Percentiles rank a stretch among this genome's conserved stretches.
phyloP scores from a whole-genome alignment of 2,888 invertebrate species.

The Pediacus dermestoides region DNA sequence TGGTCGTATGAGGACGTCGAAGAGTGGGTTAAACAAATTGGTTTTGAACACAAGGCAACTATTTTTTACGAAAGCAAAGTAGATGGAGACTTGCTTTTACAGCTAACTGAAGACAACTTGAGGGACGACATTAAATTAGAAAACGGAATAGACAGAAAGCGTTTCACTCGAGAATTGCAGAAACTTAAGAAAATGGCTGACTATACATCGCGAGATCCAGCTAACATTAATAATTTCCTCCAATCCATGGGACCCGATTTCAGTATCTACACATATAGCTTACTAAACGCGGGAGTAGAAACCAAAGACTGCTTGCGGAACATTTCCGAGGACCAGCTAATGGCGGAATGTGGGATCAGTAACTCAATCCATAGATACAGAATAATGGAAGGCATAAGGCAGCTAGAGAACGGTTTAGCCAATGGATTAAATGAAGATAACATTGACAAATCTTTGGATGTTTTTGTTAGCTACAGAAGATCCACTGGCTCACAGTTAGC shows the following conservation, averaged over 20 bases:
- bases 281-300: constrained; percentile 94
- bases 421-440: constrained; percentile 68
- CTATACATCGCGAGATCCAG: constrained; percentile 89
- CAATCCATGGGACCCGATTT: constrained; percentile 83
- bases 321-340: constrained; percentile 87
- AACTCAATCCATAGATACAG: constrained; percentile 93
- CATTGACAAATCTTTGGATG: constrained; percentile 87
- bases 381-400: constrained; percentile 84
- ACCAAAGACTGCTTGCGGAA: constrained; percentile 75
- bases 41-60: constrained; percentile 78
- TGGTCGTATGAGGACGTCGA: constrained; percentile 97
- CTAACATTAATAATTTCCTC: constrained; percentile 84
- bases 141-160: constrained; percentile 89
- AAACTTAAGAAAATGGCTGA: constrained; percentile 94
- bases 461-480: constrained; percentile 95
- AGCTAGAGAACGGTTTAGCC: constrained; percentile 62
- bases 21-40: constrained; percentile 98
- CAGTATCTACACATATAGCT: constrained; percentile 93
- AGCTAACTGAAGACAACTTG: constrained; percentile 88
- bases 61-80: constrained; percentile 90
- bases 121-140: constrained; percentile 87
- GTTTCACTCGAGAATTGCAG: constrained; percentile 89
- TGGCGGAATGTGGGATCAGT: constrained; percentile 83
- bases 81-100: constrained; percentile 92
- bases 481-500: constrained; percentile 97